Conservation (phyloP, 2,888 invertebrate species). For the Hemistola chrysoprasaria region DNA sequence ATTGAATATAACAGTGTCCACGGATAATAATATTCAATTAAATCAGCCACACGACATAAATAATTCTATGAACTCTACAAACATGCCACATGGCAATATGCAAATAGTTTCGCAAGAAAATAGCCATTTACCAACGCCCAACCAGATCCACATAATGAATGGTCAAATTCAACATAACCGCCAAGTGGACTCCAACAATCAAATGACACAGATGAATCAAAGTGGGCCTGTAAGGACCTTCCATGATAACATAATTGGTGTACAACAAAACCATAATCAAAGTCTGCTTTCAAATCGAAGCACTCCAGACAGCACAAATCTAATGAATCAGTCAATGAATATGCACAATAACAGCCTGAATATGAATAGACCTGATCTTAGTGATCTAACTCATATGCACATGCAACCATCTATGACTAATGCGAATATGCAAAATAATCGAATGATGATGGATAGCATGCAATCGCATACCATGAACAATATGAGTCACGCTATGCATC, state of each 20-base stretch:
- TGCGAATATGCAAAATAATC: constrained; percentile 65
- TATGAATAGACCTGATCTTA: constrained; percentile 60
- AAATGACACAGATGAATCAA: constrained; percentile 66
- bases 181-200: constrained; percentile 56
- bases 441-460: constrained; percentile 74
- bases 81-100: constrained; percentile 66
- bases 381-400: constrained; percentile 71
- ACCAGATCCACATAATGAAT: constrained; percentile 77
- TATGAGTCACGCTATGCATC: constrained; percentile 65
- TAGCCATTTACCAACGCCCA: constrained; percentile 55
- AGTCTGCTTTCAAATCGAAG: constrained; percentile 63
- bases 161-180: constrained; percentile 75
- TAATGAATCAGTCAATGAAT: constrained; percentile 69
- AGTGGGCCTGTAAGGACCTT: constrained; percentile 54
- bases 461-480: constrained; percentile 66
- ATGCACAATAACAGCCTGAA: constrained; percentile 68
- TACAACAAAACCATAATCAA: constrained; percentile 62
- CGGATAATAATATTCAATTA: constrained; percentile 56
- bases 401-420: constrained; percentile 55
- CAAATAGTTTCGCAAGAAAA: constrained; percentile 68
- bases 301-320: constrained; percentile 59
- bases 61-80: constrained; percentile 52
- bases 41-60: constrained; percentile 65
- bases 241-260: constrained; percentile 62
- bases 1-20: constrained; percentile 56